Conservation (phyloP, 2,888 invertebrate species). For the Drosophila paucipuncta region DNA sequence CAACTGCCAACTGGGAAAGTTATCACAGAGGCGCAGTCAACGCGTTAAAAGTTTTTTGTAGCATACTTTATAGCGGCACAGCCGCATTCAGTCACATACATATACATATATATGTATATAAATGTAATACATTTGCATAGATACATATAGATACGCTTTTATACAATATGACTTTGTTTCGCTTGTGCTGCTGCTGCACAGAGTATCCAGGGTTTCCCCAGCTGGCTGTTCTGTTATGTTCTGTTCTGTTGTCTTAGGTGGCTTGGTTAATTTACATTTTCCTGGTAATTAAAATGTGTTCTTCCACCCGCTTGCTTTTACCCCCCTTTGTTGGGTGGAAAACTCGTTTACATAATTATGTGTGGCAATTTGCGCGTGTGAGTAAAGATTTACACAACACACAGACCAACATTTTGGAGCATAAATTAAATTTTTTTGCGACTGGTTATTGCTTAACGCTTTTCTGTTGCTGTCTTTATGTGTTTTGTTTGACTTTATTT, state of each 20-base stretch:
- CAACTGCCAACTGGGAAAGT: slow-evolving; percentile 50
- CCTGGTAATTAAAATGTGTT: slow-evolving; percentile 78
- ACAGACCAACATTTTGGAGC: slow-evolving; percentile 40
- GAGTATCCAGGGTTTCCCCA: slow-evolving; percentile 36
- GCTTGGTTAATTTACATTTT: slow-evolving; percentile 80
- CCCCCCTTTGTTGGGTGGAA: slow-evolving; percentile 2
- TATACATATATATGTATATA: neutral
- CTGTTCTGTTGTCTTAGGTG: slow-evolving; percentile 73
- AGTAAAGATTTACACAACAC: slow-evolving; percentile 66
- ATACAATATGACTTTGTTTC: slow-evolving; percentile 52
- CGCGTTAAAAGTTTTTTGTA: slow-evolving; percentile 55
- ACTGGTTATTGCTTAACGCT: slow-evolving; percentile 16
- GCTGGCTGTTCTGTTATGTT: slow-evolving; percentile 64
- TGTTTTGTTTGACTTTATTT: slow-evolving; percentile 19
- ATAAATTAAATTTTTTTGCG: slow-evolving; percentile 46
- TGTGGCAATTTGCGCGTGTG: slow-evolving; percentile 76
- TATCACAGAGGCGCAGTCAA: slow-evolving; percentile 67
- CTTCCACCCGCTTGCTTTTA: slow-evolving; percentile 26
- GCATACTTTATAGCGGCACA: slow-evolving; percentile 41
- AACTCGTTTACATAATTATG: slow-evolving; percentile 80
- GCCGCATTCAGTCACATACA: neutral
- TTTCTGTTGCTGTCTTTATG: slow-evolving; percentile 17
- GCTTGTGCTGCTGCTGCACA: slow-evolving; percentile 25
- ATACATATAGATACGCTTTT: slow-evolving; percentile 1
- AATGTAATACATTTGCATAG: neutral